A percentile compares a stretch with the other conserved stretches of the same genome.
phyloP scores from a whole-genome alignment of 1,140 invertebrate genomes.

The Nebria ingens region DNA sequence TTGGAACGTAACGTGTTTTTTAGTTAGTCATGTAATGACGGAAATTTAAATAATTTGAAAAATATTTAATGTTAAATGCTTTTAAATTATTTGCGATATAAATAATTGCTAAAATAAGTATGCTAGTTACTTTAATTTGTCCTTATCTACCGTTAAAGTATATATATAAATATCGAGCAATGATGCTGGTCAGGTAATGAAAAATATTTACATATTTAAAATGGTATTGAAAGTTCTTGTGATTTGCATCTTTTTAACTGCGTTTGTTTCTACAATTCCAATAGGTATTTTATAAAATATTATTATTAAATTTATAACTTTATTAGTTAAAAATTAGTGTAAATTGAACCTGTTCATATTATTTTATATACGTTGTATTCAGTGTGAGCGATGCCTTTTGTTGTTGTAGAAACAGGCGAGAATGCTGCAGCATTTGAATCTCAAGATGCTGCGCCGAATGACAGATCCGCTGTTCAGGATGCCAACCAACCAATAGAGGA shows the following conservation, averaged over 20 bases:
- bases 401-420: neutral
- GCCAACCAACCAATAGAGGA: neutral
- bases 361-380: constrained; percentile 1
- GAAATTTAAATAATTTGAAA: neutral
- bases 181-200: neutral
- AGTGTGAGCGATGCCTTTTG: neutral
- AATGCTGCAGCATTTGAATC: neutral
- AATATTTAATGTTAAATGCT: neutral
- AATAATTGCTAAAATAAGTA: neutral
- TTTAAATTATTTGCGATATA: neutral
- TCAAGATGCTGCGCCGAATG: neutral
- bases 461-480: too few species aligned
- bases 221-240: neutral
- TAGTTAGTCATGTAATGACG: too few species aligned
- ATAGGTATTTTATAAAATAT: neutral
- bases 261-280: neutral
- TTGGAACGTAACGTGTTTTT: too few species aligned
- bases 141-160: neutral
- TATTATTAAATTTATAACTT: neutral
- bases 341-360: too few species aligned
- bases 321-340: neutral
- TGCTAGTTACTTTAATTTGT: neutral
- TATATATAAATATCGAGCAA: neutral
- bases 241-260: neutral
- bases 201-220: neutral